Evolutionary conservation across 2,888 invertebrate genomes (phyloP).

Genomic region (Gerosis bhagava): DNA sequence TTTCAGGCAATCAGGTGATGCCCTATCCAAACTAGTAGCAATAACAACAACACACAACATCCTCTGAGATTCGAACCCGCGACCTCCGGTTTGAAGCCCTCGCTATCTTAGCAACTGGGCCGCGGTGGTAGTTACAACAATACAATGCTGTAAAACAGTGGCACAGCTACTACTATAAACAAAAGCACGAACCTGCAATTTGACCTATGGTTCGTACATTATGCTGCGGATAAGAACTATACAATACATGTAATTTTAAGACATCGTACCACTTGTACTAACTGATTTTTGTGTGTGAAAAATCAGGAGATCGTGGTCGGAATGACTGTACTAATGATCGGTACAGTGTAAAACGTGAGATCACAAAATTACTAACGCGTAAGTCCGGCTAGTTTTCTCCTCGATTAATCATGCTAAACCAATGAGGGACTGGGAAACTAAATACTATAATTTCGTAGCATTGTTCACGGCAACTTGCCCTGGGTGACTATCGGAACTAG

Average conservation of each 20-base stretch:
- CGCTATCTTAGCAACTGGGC: too few relatives aligned
- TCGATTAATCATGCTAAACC: slow-evolving; percentile 74
- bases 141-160: slow-evolving; percentile 6
- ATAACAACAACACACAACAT: too few relatives aligned
- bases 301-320: slow-evolving; percentile 52
- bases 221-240: slow-evolving; percentile 40
- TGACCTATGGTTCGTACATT: slow-evolving; percentile 27
- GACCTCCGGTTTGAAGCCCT: too few relatives aligned
- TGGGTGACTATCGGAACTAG: slow-evolving; percentile 63
- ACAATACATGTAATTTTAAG: slow-evolving; percentile 59
- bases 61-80: too few relatives aligned
- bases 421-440: slow-evolving; percentile 62
- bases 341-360: slow-evolving; percentile 61
- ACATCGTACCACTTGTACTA: slow-evolving; percentile 49
- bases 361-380: slow-evolving; percentile 59
- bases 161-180: slow-evolving; percentile 32
- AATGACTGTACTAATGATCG: slow-evolving; percentile 58
- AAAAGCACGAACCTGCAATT: slow-evolving; percentile 50
- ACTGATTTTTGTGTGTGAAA: slow-evolving; percentile 50
- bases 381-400: slow-evolving; percentile 66
- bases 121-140: too few relatives aligned
- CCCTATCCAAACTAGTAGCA: too few relatives aligned
- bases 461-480: slow-evolving; percentile 60
- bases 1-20: too few relatives aligned
- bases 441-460: slow-evolving; percentile 73